Conservation (phyloP, 2,113 vertebrate species). For the Ammodytes dubius region DNA sequence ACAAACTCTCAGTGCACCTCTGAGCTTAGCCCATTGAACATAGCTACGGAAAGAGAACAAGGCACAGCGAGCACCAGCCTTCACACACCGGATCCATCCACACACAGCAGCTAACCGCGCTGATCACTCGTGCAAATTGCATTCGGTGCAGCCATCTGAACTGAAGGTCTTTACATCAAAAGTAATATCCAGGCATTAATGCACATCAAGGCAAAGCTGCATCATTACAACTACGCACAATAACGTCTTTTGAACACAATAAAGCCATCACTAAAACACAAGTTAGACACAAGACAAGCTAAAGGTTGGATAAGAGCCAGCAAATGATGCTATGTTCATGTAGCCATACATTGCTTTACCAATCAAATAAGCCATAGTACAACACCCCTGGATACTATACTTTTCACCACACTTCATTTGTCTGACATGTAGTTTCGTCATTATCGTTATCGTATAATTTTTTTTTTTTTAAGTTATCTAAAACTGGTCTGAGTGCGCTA, state of each 20-base stretch:
- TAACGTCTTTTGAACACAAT: constrained; percentile 28
- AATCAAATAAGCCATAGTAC: constrained; percentile 5
- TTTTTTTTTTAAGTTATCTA: neutral
- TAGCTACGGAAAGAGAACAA: neutral
- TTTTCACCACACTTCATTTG: neutral
- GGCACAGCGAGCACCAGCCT: neutral
- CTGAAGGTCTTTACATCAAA: constrained; percentile 52
- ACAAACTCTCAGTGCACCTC: neutral
- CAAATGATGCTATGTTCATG: neutral
- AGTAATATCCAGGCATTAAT: constrained; percentile 46
- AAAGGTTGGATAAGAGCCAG: constrained; percentile 23
- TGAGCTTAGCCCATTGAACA: neutral
- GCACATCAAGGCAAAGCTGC: constrained; percentile 24
- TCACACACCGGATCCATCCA: constrained; percentile 14
- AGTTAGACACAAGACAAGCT: neutral
- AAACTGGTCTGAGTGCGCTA: neutral
- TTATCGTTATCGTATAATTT: neutral
- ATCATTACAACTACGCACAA: constrained; percentile 24
- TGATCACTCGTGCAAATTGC: constrained; percentile 59
- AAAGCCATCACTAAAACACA: constrained; percentile 10
- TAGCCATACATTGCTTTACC: neutral
- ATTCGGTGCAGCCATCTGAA: constrained; percentile 47
- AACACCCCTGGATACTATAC: neutral
- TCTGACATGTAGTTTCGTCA: neutral
- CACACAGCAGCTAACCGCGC: constrained; percentile 1